phyloP scores from a whole-genome alignment of 2,797 vertebrate genomes.

The Adelosebastes latens region DNA sequence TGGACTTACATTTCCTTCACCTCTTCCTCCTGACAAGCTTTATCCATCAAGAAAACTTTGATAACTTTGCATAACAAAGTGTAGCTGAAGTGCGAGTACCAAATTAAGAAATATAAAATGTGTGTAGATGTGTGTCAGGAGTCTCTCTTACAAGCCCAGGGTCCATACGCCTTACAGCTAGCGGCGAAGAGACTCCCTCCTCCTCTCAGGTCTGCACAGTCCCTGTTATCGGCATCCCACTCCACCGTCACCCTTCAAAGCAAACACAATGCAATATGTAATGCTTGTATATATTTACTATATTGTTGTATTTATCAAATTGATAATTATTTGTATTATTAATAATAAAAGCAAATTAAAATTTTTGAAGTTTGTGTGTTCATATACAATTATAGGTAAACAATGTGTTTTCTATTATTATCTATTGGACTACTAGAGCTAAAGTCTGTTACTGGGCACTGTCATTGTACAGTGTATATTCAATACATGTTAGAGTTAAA shows the following conservation, averaged over 20 bases:
- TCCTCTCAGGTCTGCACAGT: slow-evolving; percentile 74
- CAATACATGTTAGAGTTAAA: too few relatives aligned
- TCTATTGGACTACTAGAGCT: not conserved
- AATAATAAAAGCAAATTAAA: slow-evolving; percentile 27
- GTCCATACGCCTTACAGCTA: slow-evolving; percentile 35
- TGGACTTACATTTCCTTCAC: not conserved
- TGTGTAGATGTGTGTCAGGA: slow-evolving; percentile 14
- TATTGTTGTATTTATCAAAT: not conserved
- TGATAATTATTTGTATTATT: too few relatives aligned
- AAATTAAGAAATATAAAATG: not conserved
- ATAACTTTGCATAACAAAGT: not conserved
- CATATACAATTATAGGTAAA: not conserved
- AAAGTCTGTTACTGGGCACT: too few relatives aligned
- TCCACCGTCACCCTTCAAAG: slow-evolving; percentile 45
- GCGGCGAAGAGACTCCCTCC: slow-evolving; percentile 49
- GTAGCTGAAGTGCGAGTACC: not conserved
- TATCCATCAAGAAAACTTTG: too few relatives aligned
- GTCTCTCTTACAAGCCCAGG: slow-evolving; percentile 53
- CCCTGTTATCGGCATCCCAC: slow-evolving; percentile 56
- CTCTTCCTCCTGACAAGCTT: not conserved
- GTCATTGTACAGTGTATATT: too few relatives aligned
- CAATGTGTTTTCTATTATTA: not conserved
- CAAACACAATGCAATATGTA: not conserved
- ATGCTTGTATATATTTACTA: not conserved
- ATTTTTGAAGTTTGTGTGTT: not conserved